Conservation (phyloP, 92 coral and sea anemone genomes). For the Montipora capitata region DNA sequence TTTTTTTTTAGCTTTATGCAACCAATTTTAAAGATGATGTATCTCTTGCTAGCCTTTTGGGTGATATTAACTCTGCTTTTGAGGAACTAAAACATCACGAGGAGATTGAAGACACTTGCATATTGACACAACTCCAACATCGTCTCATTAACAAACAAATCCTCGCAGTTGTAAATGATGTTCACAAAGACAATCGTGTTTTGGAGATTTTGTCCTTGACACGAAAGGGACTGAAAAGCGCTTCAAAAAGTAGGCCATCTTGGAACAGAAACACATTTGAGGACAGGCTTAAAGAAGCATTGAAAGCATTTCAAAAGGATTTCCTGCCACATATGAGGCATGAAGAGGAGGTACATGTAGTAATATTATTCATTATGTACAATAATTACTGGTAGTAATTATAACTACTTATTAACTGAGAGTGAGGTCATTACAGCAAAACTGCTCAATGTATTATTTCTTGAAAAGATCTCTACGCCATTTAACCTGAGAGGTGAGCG, state of each 20-base stretch:
- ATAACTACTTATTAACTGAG: too few species aligned
- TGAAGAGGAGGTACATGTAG: slow-evolving; percentile 88
- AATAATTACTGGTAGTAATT: not conserved
- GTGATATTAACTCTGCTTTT: slow-evolving; percentile 84
- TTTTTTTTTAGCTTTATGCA: slow-evolving; percentile 79
- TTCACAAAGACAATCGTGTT: slow-evolving; percentile 94
- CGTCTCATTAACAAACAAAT: slow-evolving; percentile 89
- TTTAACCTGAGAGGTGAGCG: too few species aligned
- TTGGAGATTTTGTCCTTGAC: slow-evolving; percentile 85
- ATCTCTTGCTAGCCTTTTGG: slow-evolving; percentile 84
- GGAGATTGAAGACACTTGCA: slow-evolving; percentile 96
- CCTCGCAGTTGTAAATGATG: slow-evolving; percentile 83
- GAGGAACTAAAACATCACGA: slow-evolving; percentile 98
- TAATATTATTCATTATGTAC: too few species aligned
- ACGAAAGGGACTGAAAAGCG: slow-evolving; percentile 86
- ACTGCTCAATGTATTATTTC: too few species aligned
- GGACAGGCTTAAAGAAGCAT: slow-evolving; percentile 84
- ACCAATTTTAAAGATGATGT: slow-evolving; percentile 90
- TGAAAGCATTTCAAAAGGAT: slow-evolving; percentile 92
- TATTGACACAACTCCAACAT: slow-evolving; percentile 85
- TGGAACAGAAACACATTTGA: slow-evolving; percentile 84
- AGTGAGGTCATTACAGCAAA: too few species aligned
- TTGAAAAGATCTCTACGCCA: too few species aligned
- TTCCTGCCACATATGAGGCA: slow-evolving; percentile 97
- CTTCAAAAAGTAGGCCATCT: slow-evolving; percentile 76